Conservation (phyloP, 2,888 invertebrate species). For the Ommatoiulus sabulosus region DNA sequence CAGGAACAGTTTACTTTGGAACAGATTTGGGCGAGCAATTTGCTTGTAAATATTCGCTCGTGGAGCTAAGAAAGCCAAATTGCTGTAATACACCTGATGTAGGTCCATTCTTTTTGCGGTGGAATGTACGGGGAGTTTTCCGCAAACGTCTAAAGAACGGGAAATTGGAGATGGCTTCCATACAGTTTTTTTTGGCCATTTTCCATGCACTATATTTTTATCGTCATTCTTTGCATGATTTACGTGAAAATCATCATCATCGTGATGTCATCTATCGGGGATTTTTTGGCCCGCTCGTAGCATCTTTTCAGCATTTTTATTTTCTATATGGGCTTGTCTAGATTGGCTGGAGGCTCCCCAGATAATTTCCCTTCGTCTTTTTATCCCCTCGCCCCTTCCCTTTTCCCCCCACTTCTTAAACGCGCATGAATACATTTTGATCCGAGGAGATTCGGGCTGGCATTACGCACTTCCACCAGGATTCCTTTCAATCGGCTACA, state of each 20-base stretch:
- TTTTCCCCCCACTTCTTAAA: slow-evolving; percentile 45
- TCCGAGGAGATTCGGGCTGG: slow-evolving; percentile 27
- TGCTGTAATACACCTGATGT: neutral
- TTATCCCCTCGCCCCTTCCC: slow-evolving; percentile 10
- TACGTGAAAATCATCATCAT: slow-evolving; percentile 54
- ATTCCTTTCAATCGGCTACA: slow-evolving; percentile 29
- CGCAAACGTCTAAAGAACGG: neutral
- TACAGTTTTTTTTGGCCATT: slow-evolving; percentile 50
- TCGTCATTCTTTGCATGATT: slow-evolving; percentile 53
- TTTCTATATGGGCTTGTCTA: slow-evolving; percentile 47
- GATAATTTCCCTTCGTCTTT: slow-evolving; percentile 43
- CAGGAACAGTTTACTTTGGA: neutral
- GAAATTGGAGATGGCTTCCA: slow-evolving; percentile 44
- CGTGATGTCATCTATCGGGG: slow-evolving; percentile 50
- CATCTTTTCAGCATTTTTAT: slow-evolving; percentile 50
- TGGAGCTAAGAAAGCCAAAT: neutral
- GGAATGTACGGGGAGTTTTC: neutral
- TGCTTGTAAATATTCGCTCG: neutral
- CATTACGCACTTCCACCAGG: slow-evolving; percentile 6
- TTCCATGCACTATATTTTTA: slow-evolving; percentile 52
- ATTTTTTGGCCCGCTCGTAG: slow-evolving; percentile 42
- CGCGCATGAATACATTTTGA: slow-evolving; percentile 48
- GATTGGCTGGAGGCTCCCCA: slow-evolving; percentile 48
- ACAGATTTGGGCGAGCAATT: neutral
- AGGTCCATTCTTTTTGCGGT: slow-evolving; percentile 39